Evolutionary conservation across 2,797 vertebrate genomes (phyloP), one percentile per base, ranked within the genome.

Genomic region (Micrastur ruficollis): DNA sequence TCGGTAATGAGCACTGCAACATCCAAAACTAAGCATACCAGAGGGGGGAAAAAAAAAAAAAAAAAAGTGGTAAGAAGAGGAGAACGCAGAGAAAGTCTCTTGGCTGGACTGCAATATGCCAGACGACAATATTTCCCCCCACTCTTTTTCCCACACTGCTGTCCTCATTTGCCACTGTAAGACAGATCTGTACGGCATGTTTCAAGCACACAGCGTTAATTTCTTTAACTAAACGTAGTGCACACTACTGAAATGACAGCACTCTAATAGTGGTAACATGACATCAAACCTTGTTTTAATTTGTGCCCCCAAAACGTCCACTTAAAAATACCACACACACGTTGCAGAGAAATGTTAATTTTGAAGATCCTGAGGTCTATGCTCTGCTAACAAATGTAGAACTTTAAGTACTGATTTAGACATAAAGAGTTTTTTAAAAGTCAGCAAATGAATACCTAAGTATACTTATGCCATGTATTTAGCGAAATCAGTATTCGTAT

Each of bases 1-100:
- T 99, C 99, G 22, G 99, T 99, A 97, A 99, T 99, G 94, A 99
- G 99, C 20, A 99, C 99, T 47, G 99, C 99, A 93, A 99, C 99
- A 97, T 99, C 99, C 93, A 99, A 98, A 97, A 99, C 99, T 99
- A 92, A 59, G 85, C 46, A 65, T 85, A 87, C 2, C 50, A 86
- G n/a, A 94, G 21, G 31, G 4, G 3, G 9, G 36, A 31, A 14
- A 56, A 34, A 44, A 56, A 34, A 38, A 65, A 20, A 8, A 31
- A 22, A 44, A 70, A 12, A 29, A 17, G 12, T 10, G n/a, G 34
- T 89, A 87, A 74, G 80, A 86, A 70, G 82, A 59, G 31, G 42
- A 74, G 66, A 88, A 46, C 7, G 42, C 11, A 78, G 47, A 86
- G 36, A 7, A 86, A 34, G 40, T 82, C 62, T 79, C 72, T 52